Conservation (phyloP, 2,888 invertebrate species). For the Nomada ruficornis region DNA sequence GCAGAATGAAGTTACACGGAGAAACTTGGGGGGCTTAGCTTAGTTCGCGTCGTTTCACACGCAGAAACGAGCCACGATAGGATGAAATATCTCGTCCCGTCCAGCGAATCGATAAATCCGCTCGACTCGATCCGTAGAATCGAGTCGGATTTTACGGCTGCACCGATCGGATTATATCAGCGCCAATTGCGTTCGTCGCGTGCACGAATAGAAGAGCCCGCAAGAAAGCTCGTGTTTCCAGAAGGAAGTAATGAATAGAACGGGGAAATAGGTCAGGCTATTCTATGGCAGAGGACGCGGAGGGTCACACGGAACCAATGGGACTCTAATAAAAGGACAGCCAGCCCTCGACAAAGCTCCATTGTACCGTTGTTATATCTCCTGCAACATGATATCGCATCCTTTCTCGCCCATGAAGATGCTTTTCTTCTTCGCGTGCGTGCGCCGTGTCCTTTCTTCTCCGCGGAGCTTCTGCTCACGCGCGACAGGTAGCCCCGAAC, state of each 20-base stretch:
- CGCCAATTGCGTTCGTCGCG: slow-evolving; percentile 33
- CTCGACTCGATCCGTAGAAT: slow-evolving; percentile 16
- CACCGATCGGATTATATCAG: slow-evolving; percentile 51
- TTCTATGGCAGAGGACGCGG: slow-evolving; percentile 34
- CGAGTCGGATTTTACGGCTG: slow-evolving; percentile 42
- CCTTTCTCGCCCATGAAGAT: slow-evolving; percentile 68
- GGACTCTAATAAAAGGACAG: slow-evolving; percentile 73
- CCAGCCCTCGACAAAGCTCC: slow-evolving; percentile 72
- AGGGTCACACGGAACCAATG: slow-evolving; percentile 73
- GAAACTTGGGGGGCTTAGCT: slow-evolving; percentile 62
- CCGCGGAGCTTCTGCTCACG: slow-evolving; percentile 16
- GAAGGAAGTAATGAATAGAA: slow-evolving; percentile 71
- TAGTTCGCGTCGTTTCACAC: slow-evolving; percentile 48
- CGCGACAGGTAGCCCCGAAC: slow-evolving; percentile 55
- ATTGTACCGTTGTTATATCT: slow-evolving; percentile 77
- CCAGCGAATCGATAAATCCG: slow-evolving; percentile 62
- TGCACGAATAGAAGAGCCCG: not conserved
- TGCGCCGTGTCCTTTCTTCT: slow-evolving; percentile 17
- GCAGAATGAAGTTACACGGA: slow-evolving; percentile 50
- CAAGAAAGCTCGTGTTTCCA: slow-evolving; percentile 71
- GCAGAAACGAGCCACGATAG: slow-evolving; percentile 41
- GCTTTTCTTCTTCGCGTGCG: slow-evolving; percentile 49
- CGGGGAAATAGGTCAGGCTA: slow-evolving; percentile 68
- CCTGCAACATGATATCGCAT: slow-evolving; percentile 76
- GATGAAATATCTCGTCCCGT: slow-evolving; percentile 49